Evolutionary conservation across 2,113 vertebrate genomes (phyloP), one percentile per base, ranked within the genome.

Genomic region (Cochlearius cochlearius): DNA sequence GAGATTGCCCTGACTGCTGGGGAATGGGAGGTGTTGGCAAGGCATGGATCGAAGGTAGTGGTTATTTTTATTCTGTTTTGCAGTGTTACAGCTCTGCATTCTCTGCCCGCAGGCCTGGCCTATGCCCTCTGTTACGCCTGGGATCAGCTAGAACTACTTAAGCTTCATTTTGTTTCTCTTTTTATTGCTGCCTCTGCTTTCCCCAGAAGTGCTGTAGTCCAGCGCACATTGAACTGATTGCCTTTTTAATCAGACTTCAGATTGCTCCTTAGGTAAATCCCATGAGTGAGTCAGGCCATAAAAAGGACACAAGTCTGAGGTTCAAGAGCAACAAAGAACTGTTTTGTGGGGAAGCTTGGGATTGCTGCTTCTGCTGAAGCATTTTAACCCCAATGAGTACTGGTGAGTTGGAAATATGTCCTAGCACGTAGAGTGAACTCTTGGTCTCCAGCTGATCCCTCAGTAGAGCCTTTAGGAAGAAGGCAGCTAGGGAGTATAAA

Each of bases 1-100:
- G 99, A 99, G 96, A 53, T 99, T 19, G 98, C 99, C 7, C 90
- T 99, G 97, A 99, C 99, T 78, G 98, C 97, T 74, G 99, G 99
- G 49, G 99, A 99, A 38, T 99, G 99, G 99, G 99, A 99, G 90
- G 99, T 99, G 60, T 82, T 99, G 94, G 99, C 99, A 0, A 98
- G 99, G 94, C 99, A 99, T 1, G 99, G 99, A 49, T 99, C 99
- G 36, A 99, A 99, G 99, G 99, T 99, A 98, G 90, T 12, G 21
- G 63, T 36, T 56, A 32, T 60, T 93, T 89, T 90, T 75, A 12
- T 91, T 74, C 53, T 75, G 25, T 47, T 50, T 34, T 59, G 64
- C 45, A 55, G 36, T n/a, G 58, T 62, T 77, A 47, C 30, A 89
- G 90, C 81, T 92, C 92, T 94, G 86, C 74, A 7, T 41, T 82